Evolutionary conservation across 2,113 vertebrate species (phyloP), one percentile per base, ranked within the genome.

Genomic region (Vulpes ferrilata): DNA sequence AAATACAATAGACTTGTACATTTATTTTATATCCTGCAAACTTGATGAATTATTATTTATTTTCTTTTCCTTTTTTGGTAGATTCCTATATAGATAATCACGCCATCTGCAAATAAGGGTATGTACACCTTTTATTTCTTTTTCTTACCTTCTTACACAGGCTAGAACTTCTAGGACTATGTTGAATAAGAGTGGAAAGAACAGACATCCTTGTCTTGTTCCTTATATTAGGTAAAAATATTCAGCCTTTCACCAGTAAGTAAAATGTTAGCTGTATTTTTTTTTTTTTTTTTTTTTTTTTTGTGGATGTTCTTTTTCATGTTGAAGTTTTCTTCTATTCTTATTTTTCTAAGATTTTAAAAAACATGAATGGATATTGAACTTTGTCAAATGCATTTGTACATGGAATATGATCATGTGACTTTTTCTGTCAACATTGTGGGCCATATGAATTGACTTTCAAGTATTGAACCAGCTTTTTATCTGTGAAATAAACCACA

Each of bases 401-500:
- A 51, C 38, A 60, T 74, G 32, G 51, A 93, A 53, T 95, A 48
- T 57, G n/a, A 90, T 86, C 57, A 53, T 74, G 3, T 65, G 32
- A 8, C 78, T 79, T 93, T 76, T 84, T 57, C 27, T 62, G 60
- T 78, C 60, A 85, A 59, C 69, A 84, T 25, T 12, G n/a, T 89
- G 9, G 23, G n/a, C 88, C 88, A 69, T n/a, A 43, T 11, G 88
- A 60, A 83, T 53, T 92, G 89, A 88, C 43, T 88, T 95, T 88
- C 69, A 88, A 90, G 85, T 73, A 80, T 67, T 89, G 65, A 81
- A 74, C 0, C 2, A 65, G 30, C 5, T 25, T 55, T 78, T 27
- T n/a, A 62, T 64, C 48, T 7, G 11, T 95, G 65, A 95, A 88
- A 76, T 27, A 87, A 91, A 76, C 22, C 32, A 16, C 35, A 59